Percentiles rank a stretch among this genome's conserved stretches.
These are phyloP conservation scores for Limanda limanda DNA, from an alignment of 2,113 vertebrate species.

Conservation along the genomic window DNA sequence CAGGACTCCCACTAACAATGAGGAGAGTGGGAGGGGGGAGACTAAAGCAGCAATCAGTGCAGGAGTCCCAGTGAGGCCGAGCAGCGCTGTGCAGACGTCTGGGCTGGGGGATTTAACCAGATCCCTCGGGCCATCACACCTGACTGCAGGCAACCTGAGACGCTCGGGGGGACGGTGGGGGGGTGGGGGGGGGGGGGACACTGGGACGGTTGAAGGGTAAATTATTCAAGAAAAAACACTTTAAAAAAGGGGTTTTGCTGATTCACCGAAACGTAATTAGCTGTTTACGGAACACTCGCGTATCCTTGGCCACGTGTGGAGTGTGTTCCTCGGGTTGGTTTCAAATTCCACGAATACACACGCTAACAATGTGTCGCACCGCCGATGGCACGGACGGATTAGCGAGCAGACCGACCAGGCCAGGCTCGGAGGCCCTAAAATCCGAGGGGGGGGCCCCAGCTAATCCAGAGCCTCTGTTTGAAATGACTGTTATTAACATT, in stretches of 20 bases:
- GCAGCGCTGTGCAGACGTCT: slow-evolving; percentile 74
- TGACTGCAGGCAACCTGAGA: slow-evolving; percentile 74
- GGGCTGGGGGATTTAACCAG: slow-evolving; percentile 71
- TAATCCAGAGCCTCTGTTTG: slow-evolving; percentile 1
- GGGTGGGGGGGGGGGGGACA: neutral
- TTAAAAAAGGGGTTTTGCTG: neutral
- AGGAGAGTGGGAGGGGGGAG: slow-evolving; percentile 1
- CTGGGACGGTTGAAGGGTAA: slow-evolving; percentile 2
- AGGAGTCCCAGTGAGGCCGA: slow-evolving; percentile 68
- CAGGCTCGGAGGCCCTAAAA: slow-evolving; percentile 5
- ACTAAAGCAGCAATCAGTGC: slow-evolving; percentile 64
- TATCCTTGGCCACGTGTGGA: neutral
- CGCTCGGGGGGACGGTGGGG: slow-evolving; percentile 4
- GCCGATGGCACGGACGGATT: slow-evolving; percentile 24
- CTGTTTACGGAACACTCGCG: neutral
- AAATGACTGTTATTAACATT: slow-evolving; percentile 32
- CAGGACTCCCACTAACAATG: slow-evolving; percentile 61
- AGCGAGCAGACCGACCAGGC: slow-evolving; percentile 1
- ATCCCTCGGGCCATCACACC: slow-evolving; percentile 70
- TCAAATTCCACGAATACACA: neutral
- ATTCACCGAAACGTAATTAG: neutral
- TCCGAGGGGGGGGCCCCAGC: neutral
- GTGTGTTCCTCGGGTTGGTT: neutral
- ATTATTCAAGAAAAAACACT: neutral
- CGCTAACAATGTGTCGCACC: slow-evolving; percentile 11